Evolutionary conservation across 1,140 invertebrate genomes (phyloP), one percentile per base, ranked within the genome.

Genomic region (Eriocheir sinensis): DNA sequence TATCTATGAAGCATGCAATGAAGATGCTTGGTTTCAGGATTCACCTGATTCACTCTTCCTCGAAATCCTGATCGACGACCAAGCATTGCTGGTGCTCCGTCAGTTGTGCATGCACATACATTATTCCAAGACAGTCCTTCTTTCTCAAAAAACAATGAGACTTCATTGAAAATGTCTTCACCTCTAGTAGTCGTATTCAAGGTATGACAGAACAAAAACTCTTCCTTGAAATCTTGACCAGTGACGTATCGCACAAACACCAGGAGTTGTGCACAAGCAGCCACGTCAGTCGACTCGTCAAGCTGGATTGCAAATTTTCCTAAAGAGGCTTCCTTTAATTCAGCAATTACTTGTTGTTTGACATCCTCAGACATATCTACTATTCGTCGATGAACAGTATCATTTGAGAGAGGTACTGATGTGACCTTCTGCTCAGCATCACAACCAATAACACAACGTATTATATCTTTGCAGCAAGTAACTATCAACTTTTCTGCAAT

Each of bases 341-440:
- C 53, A 91, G 53, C 9, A 91, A 91, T 91, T 36, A 79, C 32
- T 92, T 91, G 72, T 38, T 92, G 72, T 79, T 92, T 92, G 91
- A 80, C 15, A 79, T 92, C 72, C 0, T 44, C 60, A 91, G 90
- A 91, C 90, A 53, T 91, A 53, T 60, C 44, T 90, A 12, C 17
- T 79, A 34, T 32, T 9, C 34, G 30, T 34, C 15, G 90, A 91
- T 60, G 90, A 79, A 79, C 6, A 91, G 34, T 36, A 53, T 36
- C 53, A 91, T 34, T 9, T 21, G n/a, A n/a, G n/a, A n/a, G n/a
- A n/a, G n/a, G n/a, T n/a, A n/a, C n/a, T n/a, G n/a, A n/a, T n/a
- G n/a, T n/a, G n/a, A n/a, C n/a, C n/a, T n/a, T n/a, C n/a, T n/a
- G n/a, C n/a, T n/a, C n/a, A n/a, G n/a, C n/a, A n/a, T n/a, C n/a